Percentiles rank a stretch among this genome's conserved stretches.
These are phyloP conservation scores for Drosophila robusta DNA, from an alignment of 2,888 invertebrate species.

Conservation along the genomic window DNA sequence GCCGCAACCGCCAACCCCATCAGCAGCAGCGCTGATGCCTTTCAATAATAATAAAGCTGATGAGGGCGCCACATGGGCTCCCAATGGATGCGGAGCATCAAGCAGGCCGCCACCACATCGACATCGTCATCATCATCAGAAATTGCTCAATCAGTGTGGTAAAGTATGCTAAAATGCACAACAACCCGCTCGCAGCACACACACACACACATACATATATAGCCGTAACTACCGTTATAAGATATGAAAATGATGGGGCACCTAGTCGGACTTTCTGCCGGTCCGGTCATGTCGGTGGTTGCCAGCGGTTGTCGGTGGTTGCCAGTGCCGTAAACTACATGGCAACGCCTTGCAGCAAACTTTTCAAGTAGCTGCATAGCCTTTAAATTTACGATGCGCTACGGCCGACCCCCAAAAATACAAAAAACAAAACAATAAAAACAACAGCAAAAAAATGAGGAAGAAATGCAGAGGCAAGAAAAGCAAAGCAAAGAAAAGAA, in stretches of 20 bases:
- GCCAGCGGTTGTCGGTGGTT: constrained; percentile 5
- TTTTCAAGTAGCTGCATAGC: constrained; percentile 72
- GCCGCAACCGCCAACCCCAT: constrained; percentile 43
- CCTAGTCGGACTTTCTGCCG: constrained; percentile 39
- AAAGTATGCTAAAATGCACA: constrained; percentile 55
- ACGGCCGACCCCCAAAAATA: constrained; percentile 35
- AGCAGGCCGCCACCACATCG: constrained; percentile 1
- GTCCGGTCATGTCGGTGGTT: constrained; percentile 24
- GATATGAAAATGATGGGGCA: constrained; percentile 68
- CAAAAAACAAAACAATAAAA: constrained; percentile 21
- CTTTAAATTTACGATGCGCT: constrained; percentile 70
- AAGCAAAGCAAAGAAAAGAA: constrained; percentile 28
- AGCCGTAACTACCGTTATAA: constrained; percentile 57
- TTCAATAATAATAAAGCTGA: constrained; percentile 64
- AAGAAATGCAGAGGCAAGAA: constrained; percentile 30
- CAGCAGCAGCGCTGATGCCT: constrained; percentile 44
- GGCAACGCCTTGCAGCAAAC: constrained; percentile 68
- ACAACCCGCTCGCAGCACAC: constrained; percentile 10
- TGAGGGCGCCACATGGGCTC: constrained; percentile 54
- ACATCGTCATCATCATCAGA: constrained; percentile 49
- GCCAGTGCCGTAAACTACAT: constrained; percentile 60
- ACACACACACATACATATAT: too few relatives aligned
- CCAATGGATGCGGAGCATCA: constrained; percentile 7
- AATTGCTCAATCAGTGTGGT: constrained; percentile 66
- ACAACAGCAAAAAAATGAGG: not conserved